Conservation (phyloP, 2,797 vertebrate species). For the Iguana delicatissima region DNA sequence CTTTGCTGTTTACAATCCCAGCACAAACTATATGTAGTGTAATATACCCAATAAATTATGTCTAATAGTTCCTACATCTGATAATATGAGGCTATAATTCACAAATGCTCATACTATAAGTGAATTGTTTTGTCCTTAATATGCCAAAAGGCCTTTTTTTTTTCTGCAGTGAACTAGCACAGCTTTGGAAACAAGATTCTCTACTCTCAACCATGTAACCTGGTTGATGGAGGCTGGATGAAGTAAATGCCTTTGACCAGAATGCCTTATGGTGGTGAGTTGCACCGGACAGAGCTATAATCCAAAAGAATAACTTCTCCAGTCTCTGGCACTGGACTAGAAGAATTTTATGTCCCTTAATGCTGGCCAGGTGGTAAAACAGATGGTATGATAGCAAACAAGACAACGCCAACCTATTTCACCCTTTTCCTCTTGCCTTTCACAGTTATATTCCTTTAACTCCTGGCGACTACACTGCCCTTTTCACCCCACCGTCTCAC, state of each 20-base stretch:
- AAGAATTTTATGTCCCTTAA: not conserved
- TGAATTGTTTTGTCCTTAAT: no score
- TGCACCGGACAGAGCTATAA: not conserved
- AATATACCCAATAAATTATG: not conserved
- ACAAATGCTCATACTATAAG: no score
- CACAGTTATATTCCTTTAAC: not conserved
- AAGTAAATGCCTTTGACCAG: not conserved
- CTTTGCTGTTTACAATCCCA: not conserved
- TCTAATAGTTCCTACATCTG: not conserved
- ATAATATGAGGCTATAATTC: not conserved
- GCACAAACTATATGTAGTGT: not conserved
- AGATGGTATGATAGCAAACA: not conserved
- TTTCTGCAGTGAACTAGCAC: not conserved
- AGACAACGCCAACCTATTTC: not conserved
- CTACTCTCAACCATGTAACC: not conserved
- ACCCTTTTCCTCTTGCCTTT: not conserved
- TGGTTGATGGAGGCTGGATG: not conserved
- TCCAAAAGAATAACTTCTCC: no score
- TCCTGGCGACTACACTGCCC: not conserved
- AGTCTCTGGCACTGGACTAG: no score
- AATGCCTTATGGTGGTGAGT: no score
- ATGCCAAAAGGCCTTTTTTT: no score
- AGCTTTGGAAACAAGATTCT: not conserved
- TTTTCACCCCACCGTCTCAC: no score
- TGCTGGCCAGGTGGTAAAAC: not conserved